A percentile compares a stretch with the other conserved stretches of the same genome.
Evolutionary conservation across 2,797 vertebrate genomes (phyloP).

Genomic region (Hypotaenidia philippensis): DNA sequence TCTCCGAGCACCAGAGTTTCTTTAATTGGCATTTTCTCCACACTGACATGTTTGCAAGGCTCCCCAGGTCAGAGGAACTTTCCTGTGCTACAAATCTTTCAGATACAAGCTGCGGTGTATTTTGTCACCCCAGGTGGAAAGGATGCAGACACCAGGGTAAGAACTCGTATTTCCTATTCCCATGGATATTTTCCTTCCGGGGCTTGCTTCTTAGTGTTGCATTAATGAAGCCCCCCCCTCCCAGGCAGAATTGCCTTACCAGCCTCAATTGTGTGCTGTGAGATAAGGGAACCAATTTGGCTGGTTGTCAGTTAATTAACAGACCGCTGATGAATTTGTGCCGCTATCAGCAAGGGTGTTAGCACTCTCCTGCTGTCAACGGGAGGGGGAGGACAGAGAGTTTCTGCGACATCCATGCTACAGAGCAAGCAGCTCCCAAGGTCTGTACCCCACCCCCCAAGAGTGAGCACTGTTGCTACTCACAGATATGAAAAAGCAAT

Average conservation of each 20-base stretch:
- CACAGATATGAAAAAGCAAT: background rate
- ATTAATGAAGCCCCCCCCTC: background rate
- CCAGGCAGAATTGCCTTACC: background rate
- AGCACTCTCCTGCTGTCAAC: background rate
- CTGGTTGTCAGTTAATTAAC: constrained; percentile 52
- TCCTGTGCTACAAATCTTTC: background rate
- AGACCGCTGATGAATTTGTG: constrained; percentile 15
- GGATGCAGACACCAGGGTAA: background rate
- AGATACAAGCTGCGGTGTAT: background rate
- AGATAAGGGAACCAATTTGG: constrained; percentile 32
- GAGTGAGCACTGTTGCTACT: rapidly evolving
- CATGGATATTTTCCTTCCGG: background rate
- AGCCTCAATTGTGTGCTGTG: background rate
- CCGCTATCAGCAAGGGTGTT: background rate
- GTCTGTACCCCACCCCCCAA: background rate
- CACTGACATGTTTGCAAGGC: background rate
- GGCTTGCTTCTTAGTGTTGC: background rate
- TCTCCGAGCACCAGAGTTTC: background rate
- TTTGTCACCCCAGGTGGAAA: background rate
- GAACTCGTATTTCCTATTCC: background rate
- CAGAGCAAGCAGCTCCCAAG: rapidly evolving
- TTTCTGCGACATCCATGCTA: background rate
- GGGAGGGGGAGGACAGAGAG: background rate
- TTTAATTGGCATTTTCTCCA: background rate
- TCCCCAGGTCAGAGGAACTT: background rate